Conservation (phyloP, 2,113 vertebrate species). For the Tympanuchus pallidicinctus region DNA sequence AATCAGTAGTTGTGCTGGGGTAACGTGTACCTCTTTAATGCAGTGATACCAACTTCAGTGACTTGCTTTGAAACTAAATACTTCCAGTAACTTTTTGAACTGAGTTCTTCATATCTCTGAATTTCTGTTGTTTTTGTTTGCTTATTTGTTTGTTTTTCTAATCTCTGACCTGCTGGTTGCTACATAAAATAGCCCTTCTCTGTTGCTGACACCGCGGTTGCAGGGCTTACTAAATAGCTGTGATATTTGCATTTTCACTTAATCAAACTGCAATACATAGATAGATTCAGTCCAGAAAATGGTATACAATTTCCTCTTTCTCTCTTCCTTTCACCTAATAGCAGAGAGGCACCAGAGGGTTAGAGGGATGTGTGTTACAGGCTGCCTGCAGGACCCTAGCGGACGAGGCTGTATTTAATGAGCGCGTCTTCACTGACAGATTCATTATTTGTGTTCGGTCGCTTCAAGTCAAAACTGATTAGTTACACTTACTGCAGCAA, state of each 20-base stretch:
- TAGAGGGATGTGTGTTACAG: conserved; percentile 33
- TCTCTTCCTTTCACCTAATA: background rate
- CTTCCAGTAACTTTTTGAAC: background rate
- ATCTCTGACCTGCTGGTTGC: background rate
- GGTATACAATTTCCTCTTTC: background rate
- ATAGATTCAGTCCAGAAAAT: background rate
- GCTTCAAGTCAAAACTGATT: conserved; percentile 89
- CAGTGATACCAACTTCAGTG: background rate
- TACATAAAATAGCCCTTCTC: background rate
- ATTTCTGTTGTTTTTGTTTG: background rate
- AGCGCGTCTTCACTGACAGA: conserved; percentile 83
- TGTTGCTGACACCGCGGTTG: background rate
- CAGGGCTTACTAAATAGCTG: background rate
- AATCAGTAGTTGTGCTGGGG: background rate
- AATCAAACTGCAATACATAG: background rate
- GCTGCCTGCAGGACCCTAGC: conserved; percentile 74
- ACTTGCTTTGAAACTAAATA: background rate
- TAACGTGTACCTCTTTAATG: background rate
- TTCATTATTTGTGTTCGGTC: conserved; percentile 88
- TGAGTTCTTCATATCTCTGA: background rate
- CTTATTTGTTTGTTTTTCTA: background rate
- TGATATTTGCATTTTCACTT: background rate
- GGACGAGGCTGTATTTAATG: conserved; percentile 81
- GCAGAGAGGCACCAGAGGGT: conserved; percentile 4
- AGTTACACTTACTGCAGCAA: conserved; percentile 87